Percentiles rank a stretch among this genome's conserved stretches.
These are phyloP conservation scores for Rhinolophus sinicus DNA, from an alignment of 2,113 vertebrate species.

Conservation along the genomic window DNA sequence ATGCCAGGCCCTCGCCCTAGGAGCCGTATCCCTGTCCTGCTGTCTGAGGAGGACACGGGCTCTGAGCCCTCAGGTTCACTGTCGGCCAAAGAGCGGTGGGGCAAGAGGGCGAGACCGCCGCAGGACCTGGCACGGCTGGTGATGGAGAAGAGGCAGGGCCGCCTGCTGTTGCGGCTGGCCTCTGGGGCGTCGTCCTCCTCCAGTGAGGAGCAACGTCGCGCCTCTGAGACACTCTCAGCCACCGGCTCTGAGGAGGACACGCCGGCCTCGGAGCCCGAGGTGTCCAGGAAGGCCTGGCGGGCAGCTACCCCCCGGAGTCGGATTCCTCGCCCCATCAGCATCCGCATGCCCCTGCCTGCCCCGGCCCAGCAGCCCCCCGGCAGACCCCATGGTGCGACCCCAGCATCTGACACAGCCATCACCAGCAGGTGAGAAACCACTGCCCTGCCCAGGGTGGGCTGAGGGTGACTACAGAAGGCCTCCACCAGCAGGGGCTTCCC, in stretches of 20 bases:
- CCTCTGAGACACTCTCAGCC: constrained; percentile 92
- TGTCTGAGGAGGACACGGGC: constrained; percentile 93
- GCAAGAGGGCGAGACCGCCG: constrained; percentile 86
- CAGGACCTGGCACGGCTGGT: constrained; percentile 91
- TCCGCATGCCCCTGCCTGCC: constrained; percentile 79
- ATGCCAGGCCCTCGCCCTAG: constrained; percentile 79
- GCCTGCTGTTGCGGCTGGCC: constrained; percentile 88
- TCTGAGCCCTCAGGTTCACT: constrained; percentile 89
- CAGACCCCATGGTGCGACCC: constrained; percentile 40
- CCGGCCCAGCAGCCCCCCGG: constrained; percentile 39
- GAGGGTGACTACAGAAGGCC: background rate
- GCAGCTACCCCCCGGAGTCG: constrained; percentile 86
- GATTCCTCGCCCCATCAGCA: constrained; percentile 91
- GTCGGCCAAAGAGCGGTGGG: constrained; percentile 86
- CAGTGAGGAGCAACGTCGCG: constrained; percentile 88
- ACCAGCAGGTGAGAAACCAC: constrained; percentile 85
- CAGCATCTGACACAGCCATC: constrained; percentile 75
- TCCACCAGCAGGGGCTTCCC: background rate
- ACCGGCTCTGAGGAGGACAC: constrained; percentile 95
- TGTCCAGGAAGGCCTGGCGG: constrained; percentile 84
- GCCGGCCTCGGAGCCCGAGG: constrained; percentile 88
- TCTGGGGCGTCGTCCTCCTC: constrained; percentile 94
- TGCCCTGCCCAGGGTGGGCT: background rate
- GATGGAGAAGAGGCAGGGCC: constrained; percentile 93
- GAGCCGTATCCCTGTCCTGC: constrained; percentile 94